phyloP scores from a whole-genome alignment of 2,888 invertebrate species.

The Pinctada fucata region DNA sequence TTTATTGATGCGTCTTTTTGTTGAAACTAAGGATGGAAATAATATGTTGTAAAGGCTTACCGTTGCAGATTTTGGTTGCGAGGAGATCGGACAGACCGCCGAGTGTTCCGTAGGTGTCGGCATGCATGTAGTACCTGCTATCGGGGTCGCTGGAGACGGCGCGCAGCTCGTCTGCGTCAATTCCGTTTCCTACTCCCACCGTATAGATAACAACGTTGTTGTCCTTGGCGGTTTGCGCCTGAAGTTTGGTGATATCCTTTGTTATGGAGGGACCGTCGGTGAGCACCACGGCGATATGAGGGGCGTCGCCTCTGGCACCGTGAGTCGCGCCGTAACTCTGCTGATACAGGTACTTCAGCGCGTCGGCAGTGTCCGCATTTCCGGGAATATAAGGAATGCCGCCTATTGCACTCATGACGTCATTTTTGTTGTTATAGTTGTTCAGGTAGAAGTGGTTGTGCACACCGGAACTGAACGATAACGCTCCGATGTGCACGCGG shows the following conservation, averaged over 20 bases:
- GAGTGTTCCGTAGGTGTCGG: conserved; percentile 56
- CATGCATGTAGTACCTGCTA: conserved; percentile 50
- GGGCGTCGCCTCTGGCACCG: conserved; percentile 56
- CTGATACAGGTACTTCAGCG: conserved; percentile 57
- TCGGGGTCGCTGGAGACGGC: conserved; percentile 61
- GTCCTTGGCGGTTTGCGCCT: conserved; percentile 61
- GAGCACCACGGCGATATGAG: conserved; percentile 58
- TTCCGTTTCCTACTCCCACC: conserved; percentile 55
- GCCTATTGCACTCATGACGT: conserved; percentile 54
- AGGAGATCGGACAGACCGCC: conserved; percentile 49
- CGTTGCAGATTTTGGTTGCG: conserved; percentile 58
- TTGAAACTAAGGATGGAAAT: no score
- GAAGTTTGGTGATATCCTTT: conserved; percentile 54
- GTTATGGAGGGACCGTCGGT: conserved; percentile 60
- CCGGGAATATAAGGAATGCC: conserved; percentile 60
- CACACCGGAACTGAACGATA: conserved; percentile 57
- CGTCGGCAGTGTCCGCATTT: conserved; percentile 54
- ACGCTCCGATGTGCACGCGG: conserved; percentile 60
- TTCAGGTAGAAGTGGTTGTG: conserved; percentile 63
- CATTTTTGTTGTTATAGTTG: conserved; percentile 50
- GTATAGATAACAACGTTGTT: conserved; percentile 57
- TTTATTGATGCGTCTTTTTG: no score
- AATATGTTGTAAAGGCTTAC: conserved; percentile 30
- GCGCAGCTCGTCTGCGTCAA: conserved; percentile 56
- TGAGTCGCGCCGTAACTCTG: conserved; percentile 60